A percentile compares a stretch with the other conserved stretches of the same genome.
Evolutionary conservation across 2,113 vertebrate genomes (phyloP).

Genomic region (Ochotona princeps): DNA sequence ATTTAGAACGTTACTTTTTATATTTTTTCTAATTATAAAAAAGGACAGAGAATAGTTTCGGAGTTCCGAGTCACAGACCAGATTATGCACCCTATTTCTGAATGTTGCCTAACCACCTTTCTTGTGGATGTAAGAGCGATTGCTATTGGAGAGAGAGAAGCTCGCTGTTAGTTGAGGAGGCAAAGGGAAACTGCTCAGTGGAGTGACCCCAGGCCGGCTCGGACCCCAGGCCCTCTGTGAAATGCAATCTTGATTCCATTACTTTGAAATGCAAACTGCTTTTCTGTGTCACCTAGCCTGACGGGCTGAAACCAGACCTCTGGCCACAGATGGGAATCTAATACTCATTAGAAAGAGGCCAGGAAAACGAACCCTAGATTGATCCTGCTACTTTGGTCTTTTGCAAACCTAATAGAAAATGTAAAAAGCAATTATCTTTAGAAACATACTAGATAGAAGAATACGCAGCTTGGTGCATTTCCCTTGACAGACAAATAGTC

Average conservation of each 20-base stretch:
- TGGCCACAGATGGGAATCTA: constrained; percentile 54
- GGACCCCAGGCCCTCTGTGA: constrained; percentile 44
- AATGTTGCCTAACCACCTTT: constrained; percentile 45
- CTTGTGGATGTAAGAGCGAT: constrained; percentile 18
- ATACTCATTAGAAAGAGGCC: constrained; percentile 44
- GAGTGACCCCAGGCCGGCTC: constrained; percentile 36
- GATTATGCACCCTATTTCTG: constrained; percentile 43
- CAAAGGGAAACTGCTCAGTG: constrained; percentile 62
- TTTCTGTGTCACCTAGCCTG: constrained; percentile 52
- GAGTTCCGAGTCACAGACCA: not conserved
- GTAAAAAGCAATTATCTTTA: not conserved
- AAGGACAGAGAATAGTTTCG: constrained; percentile 31
- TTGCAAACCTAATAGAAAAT: constrained; percentile 54
- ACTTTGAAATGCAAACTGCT: constrained; percentile 62
- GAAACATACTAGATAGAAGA: constrained; percentile 46
- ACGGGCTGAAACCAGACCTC: constrained; percentile 49
- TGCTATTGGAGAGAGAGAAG: constrained; percentile 42
- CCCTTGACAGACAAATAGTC: constrained; percentile 1
- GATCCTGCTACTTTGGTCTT: not conserved
- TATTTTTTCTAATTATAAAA: constrained; percentile 17
- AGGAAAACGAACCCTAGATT: not conserved
- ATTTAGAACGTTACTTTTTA: not conserved
- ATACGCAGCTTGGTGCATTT: not conserved
- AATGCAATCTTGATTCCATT: constrained; percentile 64
- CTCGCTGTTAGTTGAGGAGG: constrained; percentile 40